Percentiles rank a stretch among this genome's conserved stretches.
phyloP scores from a whole-genome alignment of 2,888 invertebrate genomes.

The Tetramorium bicarinatum region DNA sequence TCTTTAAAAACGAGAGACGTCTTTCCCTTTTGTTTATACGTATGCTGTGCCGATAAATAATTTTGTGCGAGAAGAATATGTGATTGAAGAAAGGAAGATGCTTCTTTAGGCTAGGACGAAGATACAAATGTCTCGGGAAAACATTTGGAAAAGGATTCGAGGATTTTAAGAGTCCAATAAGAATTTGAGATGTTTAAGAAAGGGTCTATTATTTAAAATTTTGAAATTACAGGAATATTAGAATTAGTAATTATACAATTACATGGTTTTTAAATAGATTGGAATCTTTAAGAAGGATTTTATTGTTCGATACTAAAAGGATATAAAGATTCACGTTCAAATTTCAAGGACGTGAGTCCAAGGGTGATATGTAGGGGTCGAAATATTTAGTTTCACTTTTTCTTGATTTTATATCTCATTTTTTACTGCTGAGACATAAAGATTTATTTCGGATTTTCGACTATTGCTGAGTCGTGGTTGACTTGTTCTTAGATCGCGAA shows the following conservation, averaged over 20 bases:
- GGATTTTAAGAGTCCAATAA: not conserved
- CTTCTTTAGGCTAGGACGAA: not conserved
- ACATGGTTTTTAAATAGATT: not conserved
- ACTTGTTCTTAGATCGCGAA: conserved; percentile 70
- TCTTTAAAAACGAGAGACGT: conserved; percentile 12
- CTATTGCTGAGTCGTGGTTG: conserved; percentile 73
- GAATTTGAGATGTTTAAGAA: not conserved
- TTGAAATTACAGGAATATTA: not conserved
- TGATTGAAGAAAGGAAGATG: not conserved
- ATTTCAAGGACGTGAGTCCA: not conserved
- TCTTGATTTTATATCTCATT: not conserved
- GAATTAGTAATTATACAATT: not conserved
- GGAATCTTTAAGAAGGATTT: not conserved
- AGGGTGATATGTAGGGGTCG: not conserved
- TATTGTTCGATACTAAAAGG: not conserved
- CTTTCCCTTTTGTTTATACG: not conserved
- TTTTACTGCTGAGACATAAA: not conserved
- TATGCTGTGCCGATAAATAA: not conserved
- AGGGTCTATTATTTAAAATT: not conserved
- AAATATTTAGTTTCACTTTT: conserved; percentile 5
- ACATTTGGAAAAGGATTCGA: not conserved
- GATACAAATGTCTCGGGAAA: not conserved
- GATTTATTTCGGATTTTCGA: conserved; percentile 46
- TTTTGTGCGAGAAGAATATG: not conserved
- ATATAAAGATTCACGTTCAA: not conserved